Base-by-base conservation (phyloP, 1,140 invertebrate species). In the Drosophila sturtevanti region DNA sequence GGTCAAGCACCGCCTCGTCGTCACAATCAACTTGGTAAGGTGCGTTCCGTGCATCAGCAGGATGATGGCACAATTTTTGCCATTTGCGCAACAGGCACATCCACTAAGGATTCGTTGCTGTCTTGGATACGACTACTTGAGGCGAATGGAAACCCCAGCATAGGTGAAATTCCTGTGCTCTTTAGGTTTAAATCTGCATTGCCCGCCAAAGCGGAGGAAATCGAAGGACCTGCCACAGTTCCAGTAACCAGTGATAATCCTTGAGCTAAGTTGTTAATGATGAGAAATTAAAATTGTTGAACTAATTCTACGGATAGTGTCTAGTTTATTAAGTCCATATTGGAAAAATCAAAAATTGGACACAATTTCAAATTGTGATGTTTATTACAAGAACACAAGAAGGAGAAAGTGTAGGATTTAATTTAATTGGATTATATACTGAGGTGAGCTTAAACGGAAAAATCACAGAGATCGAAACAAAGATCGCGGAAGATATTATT, bases 101-200 rank as follows among this genome's bases (percentile, higher is more conserved):
- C 96, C 9, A 95, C 95, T 35, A 95, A 97, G 93, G 97, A 98
- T 92, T 98, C 98, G 0, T 91, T 99, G 1, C 91, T 98, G 16
- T 98, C 97, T 0, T 99, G 98, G 98, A 95, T 99, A 81, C 94
- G 97, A 65, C 94, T 96, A 86, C 92, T 99, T 51, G 95, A 98
- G 92, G 94, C 94, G 66, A 91, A 95, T 81, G 94, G 93, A 0
- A 98, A 98, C 93, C 95, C 97, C 0, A 90, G 92, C 18, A 91
- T 99, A 56, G 93, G 93, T 64, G 92, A 94, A 70, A 94, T 97
- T 77, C 96, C 97, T n/a, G 93, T 98, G 37, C 92, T 98, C 16
- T 98, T 98, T 85, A 96, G 93, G 62, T 92, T 94, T 24, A 87
- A 90, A 54, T 93, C 94, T 10, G 54, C 62, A 35, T 68, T 91